Evolutionary conservation across 2,797 vertebrate species (phyloP), one percentile per base, ranked within the genome.

Genomic region (Mastacembelus armatus): DNA sequence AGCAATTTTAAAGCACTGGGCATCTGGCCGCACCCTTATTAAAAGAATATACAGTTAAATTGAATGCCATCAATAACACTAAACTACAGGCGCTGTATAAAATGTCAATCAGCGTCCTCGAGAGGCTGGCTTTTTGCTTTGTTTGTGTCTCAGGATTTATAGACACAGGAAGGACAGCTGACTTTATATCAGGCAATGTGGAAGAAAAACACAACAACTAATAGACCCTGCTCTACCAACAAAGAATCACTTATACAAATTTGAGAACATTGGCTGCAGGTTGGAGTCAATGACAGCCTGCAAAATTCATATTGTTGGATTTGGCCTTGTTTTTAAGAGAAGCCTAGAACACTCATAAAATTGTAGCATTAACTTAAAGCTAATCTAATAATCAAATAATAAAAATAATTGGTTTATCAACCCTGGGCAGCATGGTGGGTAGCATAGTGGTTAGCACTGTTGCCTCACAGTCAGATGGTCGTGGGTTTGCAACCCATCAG

Each of bases 51-150:
- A 68, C 66, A 77, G 77, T 80, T 87, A 80, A 84, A 88, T 56
- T 71, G 83, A 90, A 86, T 70, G 69, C 35, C 72, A 86, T 89
- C 81, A 89, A 89, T 86, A 84, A 35, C 77, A 76, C 76, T 88
- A 75, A 89, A 86, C 80, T 77, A 70, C 82, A 59, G 79, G 45
- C 42, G 43, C 78, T 78, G 85, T 78, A 81, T 85, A 87, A 92
- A 92, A 86, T 68, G 76, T 73, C 86, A 85, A 66, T 89, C 78
- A 77, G 48, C 43, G 40, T 85, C 74, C 80, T 78, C 82, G 66
- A 82, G 85, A 77, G 49, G 66, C 67, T 63, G 38, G 49, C 24
- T 55, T 38, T 73, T 71, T 62, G 75, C 75, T 83, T 79, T 61
- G 52, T 80, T 85, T 80, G 80, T 63, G 70, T 79, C 76, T 77